Conservation (phyloP, 1,140 invertebrate genomes). For the Sinonovacula constricta region DNA sequence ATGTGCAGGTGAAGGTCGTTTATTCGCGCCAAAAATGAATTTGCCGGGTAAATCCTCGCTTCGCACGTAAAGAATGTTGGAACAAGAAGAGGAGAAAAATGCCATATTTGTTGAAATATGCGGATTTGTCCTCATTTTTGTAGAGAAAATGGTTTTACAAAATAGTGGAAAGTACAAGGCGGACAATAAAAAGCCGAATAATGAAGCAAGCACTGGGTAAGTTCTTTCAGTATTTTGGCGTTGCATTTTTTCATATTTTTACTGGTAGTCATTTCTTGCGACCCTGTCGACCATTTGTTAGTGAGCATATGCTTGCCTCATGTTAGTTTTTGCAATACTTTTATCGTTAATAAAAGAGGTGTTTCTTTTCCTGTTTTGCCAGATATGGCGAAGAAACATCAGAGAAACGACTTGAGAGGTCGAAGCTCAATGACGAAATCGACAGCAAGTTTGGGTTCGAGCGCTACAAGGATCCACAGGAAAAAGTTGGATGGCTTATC, state of each 20-base stretch:
- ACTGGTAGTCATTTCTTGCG: neutral
- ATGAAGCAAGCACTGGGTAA: too few relatives aligned
- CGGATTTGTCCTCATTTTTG: too few relatives aligned
- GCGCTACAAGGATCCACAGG: slow-evolving; percentile 88
- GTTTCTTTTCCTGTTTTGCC: too few relatives aligned
- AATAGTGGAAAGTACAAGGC: slow-evolving; percentile 71
- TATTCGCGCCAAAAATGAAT: slow-evolving; percentile 48
- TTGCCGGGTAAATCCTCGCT: slow-evolving; percentile 6
- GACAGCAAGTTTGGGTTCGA: slow-evolving; percentile 97
- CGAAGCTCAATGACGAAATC: slow-evolving; percentile 75
- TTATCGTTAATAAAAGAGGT: neutral
- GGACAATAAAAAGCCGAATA: slow-evolving; percentile 53
- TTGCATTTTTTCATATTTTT: too few relatives aligned
- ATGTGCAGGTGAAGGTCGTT: slow-evolving; percentile 11
- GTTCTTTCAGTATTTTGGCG: too few relatives aligned
- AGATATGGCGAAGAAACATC: slow-evolving; percentile 74
- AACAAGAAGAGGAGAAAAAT: neutral
- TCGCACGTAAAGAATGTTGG: neutral
- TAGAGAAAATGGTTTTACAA: slow-evolving; percentile 74
- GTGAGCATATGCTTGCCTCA: neutral
- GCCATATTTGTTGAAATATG: too few relatives aligned
- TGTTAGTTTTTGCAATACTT: neutral
- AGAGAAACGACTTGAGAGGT: slow-evolving; percentile 72
- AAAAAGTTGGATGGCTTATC: slow-evolving; percentile 94
- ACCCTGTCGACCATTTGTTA: neutral